A percentile compares a stretch with the other conserved stretches of the same genome.
These are phyloP conservation scores for Sebastes hubbsi DNA, from an alignment of 2,797 vertebrate genomes.

Conservation along the genomic window DNA sequence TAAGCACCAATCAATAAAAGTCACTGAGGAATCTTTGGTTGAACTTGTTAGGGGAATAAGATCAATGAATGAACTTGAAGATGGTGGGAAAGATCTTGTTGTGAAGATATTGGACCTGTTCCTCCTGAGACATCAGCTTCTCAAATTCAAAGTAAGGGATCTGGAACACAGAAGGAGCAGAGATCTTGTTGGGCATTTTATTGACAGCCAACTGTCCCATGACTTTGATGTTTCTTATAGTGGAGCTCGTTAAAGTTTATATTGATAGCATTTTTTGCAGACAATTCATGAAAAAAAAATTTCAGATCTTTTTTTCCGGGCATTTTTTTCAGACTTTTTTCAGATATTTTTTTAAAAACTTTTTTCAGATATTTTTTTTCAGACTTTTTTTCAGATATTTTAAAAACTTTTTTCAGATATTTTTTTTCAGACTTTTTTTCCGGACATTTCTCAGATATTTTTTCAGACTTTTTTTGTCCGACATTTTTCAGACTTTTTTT, in stretches of 20 bases:
- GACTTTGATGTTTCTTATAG: neutral
- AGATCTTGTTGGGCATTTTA: neutral
- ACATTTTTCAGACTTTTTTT: too few species aligned
- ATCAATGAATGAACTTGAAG: slow-evolving; percentile 33
- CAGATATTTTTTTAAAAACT: too few species aligned
- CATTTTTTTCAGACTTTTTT: too few species aligned
- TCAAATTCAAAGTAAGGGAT: slow-evolving; percentile 67
- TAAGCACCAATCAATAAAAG: neutral
- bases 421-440: too few species aligned
- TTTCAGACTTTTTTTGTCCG: too few species aligned
- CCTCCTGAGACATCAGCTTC: slow-evolving; percentile 15
- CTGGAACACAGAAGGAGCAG: slow-evolving; percentile 7
- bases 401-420: too few species aligned
- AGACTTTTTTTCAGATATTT: too few species aligned
- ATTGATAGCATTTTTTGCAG: too few species aligned
- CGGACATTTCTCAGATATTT: too few species aligned
- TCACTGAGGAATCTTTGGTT: neutral
- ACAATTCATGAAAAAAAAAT: too few species aligned
- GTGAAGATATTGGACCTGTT: slow-evolving; percentile 46
- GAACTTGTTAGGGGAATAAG: neutral
- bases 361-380: too few species aligned
- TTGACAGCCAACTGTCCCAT: neutral
- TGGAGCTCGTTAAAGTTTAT: neutral
- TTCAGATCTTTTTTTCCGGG: too few species aligned
- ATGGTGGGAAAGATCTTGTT: slow-evolving; percentile 53